Percentiles rank a stretch among this genome's conserved stretches.
These are phyloP conservation scores for Alethe castanea DNA, from an alignment of 2,113 vertebrate species.

Conservation along the genomic window DNA sequence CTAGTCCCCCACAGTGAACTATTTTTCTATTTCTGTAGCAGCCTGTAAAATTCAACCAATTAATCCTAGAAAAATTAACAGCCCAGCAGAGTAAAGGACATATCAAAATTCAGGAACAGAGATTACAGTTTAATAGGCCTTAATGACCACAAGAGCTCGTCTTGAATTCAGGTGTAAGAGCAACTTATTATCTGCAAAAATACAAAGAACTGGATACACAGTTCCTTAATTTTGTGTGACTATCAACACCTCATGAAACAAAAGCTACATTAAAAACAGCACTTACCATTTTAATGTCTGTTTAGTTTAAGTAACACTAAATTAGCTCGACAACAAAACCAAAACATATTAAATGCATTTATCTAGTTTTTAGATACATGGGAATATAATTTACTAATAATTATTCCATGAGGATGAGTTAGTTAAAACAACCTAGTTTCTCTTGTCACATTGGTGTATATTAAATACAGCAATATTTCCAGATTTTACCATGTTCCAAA, in stretches of 20 bases:
- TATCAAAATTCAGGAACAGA: not conserved
- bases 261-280: not conserved
- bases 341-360: not conserved
- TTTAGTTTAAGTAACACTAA: not conserved
- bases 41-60: not conserved
- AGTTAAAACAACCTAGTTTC: not conserved
- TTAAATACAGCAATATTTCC: not conserved
- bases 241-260: not conserved
- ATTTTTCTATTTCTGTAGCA: not conserved
- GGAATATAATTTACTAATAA: not conserved
- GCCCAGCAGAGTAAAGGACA: not conserved
- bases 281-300: not conserved
- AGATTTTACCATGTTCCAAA: not conserved
- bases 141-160: not conserved
- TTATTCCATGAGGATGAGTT: not conserved
- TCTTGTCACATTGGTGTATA: not conserved
- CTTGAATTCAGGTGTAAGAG: not conserved
- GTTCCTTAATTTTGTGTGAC: not conserved
- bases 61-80: not conserved
- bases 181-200: not conserved
- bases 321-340: not conserved
- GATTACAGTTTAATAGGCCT: not conserved
- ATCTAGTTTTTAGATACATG: not conserved
- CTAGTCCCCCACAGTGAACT: not conserved
- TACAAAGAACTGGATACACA: accelerated